These are phyloP conservation scores for Asobara japonica DNA, from an alignment of 1,140 invertebrate species.

Conservation along the genomic window DNA sequence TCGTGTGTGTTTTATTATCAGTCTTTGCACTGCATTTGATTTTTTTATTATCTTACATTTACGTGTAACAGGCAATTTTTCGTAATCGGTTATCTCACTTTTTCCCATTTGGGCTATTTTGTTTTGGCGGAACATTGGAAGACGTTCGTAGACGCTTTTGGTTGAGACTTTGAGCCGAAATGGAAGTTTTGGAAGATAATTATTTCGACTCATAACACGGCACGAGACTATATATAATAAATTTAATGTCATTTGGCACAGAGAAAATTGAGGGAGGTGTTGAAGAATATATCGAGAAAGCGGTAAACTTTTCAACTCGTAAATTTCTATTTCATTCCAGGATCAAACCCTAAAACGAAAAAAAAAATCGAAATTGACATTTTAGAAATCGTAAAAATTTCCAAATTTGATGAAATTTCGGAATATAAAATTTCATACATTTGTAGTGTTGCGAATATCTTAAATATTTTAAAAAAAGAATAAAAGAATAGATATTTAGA, in stretches of 20 bases:
- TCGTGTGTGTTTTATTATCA: slow-evolving; percentile 40
- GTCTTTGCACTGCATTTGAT: slow-evolving; percentile 49
- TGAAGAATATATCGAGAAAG: too few species aligned
- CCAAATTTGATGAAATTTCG: too few species aligned
- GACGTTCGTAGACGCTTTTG: slow-evolving; percentile 40
- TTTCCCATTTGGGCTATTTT: slow-evolving; percentile 21
- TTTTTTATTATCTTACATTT: slow-evolving; percentile 29
- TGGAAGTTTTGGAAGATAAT: background rate
- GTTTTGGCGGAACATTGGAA: slow-evolving; percentile 47
- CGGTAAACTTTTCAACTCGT: too few species aligned
- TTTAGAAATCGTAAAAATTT: too few species aligned
- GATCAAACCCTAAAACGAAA: too few species aligned
- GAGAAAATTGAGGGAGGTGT: slow-evolving; percentile 37
- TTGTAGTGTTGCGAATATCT: too few species aligned
- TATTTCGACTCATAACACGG: background rate
- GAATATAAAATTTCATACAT: too few species aligned
- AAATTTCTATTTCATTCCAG: too few species aligned
- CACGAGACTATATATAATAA: background rate
- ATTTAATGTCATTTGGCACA: slow-evolving; percentile 33
- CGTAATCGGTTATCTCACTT: slow-evolving; percentile 23
- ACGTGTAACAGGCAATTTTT: background rate
- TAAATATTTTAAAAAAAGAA: too few species aligned
- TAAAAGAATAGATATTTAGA: too few species aligned
- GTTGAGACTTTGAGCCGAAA: background rate
- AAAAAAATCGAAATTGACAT: too few species aligned